Evolutionary conservation across 2,113 vertebrate genomes (phyloP).

Genomic region (Prionailurus bengalensis): DNA sequence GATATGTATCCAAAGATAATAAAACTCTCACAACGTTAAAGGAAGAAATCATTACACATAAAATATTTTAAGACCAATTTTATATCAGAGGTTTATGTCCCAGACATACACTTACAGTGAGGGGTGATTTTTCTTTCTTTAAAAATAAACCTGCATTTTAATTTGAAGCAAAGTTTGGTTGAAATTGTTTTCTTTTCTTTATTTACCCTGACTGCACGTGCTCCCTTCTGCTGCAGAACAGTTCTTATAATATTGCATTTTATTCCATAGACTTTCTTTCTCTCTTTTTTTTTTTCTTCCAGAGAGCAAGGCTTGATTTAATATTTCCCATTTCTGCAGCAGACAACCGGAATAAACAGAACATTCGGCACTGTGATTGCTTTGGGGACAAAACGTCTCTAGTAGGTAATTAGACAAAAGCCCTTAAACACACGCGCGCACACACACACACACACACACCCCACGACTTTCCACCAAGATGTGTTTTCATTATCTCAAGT

Average conservation of each 20-base stretch:
- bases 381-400: conserved; percentile 78
- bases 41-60: conserved; percentile 83
- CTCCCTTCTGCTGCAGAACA: background rate
- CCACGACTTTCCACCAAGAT: conserved; percentile 73
- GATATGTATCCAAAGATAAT: conserved; percentile 86
- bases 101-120: conserved; percentile 79
- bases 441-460: background rate
- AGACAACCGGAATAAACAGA: conserved; percentile 22
- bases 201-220: conserved; percentile 64
- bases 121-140: conserved; percentile 81
- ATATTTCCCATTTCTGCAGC: conserved; percentile 73
- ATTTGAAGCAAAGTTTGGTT: conserved; percentile 82
- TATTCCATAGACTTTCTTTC: conserved; percentile 66
- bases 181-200: conserved; percentile 82
- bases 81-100: conserved; percentile 77
- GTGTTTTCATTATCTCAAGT: conserved; percentile 7
- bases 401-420: conserved; percentile 79
- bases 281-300: conserved; percentile 47
- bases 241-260: conserved; percentile 48
- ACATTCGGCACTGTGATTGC: conserved; percentile 80
- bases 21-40: conserved; percentile 83
- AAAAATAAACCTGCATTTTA: conserved; percentile 86
- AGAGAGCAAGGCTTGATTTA: conserved; percentile 75
- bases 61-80: conserved; percentile 82
- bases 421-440: background rate